Percentiles rank a stretch among this genome's conserved stretches.
Evolutionary conservation across 2,113 vertebrate genomes (phyloP).

Genomic region (Hippolais icterina): DNA sequence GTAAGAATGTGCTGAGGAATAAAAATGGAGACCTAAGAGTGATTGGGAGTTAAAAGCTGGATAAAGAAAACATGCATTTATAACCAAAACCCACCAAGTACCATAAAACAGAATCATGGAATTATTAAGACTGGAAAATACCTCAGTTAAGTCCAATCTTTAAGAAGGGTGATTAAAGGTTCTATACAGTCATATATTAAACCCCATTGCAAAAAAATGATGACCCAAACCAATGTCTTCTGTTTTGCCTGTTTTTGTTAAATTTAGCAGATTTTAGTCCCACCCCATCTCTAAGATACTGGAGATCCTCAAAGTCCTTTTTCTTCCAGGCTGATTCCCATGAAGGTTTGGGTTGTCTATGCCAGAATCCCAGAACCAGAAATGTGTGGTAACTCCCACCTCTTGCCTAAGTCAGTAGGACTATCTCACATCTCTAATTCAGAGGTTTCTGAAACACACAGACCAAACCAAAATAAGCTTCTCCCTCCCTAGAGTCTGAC

Average conservation of each 20-base stretch:
- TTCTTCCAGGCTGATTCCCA: neutral
- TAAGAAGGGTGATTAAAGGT: neutral
- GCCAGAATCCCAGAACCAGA: neutral
- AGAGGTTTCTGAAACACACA: neutral
- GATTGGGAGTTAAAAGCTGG: neutral
- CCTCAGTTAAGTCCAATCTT: fast-evolving
- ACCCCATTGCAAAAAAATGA: neutral
- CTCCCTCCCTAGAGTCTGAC: neutral
- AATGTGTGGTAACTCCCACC: neutral
- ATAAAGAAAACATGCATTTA: neutral
- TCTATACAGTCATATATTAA: neutral
- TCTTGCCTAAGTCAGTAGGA: neutral
- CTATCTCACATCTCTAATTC: neutral
- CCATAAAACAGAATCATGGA: neutral
- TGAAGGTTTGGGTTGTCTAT: neutral
- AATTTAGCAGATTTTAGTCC: neutral
- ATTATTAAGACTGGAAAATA: neutral
- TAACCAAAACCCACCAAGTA: neutral
- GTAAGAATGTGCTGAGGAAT: neutral
- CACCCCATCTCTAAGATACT: neutral
- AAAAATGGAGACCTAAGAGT: neutral
- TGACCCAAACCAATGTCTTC: neutral
- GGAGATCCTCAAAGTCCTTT: neutral
- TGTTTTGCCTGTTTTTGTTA: neutral
- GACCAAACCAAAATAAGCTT: neutral